A percentile compares a stretch with the other conserved stretches of the same genome.
phyloP scores from a whole-genome alignment of 1,140 invertebrate genomes.

The Laupala kohalensis region DNA sequence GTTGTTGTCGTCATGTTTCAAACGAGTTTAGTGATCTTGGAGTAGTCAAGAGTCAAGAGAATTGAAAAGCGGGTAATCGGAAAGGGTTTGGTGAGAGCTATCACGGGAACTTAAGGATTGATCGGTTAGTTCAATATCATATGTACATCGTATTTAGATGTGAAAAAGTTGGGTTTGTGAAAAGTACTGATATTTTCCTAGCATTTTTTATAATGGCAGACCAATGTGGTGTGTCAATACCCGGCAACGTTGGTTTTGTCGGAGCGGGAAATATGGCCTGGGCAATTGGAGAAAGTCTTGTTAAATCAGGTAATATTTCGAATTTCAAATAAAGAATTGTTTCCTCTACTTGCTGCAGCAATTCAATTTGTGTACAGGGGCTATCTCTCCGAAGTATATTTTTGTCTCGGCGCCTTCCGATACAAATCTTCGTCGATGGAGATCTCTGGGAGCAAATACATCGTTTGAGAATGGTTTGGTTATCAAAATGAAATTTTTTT shows the following conservation, averaged over 20 bases:
- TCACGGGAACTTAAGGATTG: no score
- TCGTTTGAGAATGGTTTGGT: conserved; percentile 2
- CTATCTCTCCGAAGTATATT: background rate
- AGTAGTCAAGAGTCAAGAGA: no score
- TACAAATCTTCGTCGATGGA: background rate
- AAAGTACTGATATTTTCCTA: no score
- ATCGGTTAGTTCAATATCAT: no score
- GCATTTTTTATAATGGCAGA: background rate
- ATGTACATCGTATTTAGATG: no score
- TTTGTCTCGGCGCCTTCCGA: conserved; percentile 4
- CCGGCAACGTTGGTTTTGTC: background rate
- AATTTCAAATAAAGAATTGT: background rate
- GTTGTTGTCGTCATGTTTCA: no score
- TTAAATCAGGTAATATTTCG: background rate
- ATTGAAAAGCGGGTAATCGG: no score
- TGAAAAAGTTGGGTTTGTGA: no score
- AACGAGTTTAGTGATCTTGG: no score
- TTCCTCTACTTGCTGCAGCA: background rate
- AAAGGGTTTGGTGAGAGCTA: no score
- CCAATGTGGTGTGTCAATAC: background rate
- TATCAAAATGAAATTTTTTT: background rate
- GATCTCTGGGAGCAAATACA: conserved; percentile 1
- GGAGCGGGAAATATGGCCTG: background rate
- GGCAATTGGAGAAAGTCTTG: background rate
- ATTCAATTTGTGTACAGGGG: background rate